These are phyloP conservation scores for Pemphigus obesinymphae DNA, from an alignment of 1,140 invertebrate genomes.

Conservation along the genomic window DNA sequence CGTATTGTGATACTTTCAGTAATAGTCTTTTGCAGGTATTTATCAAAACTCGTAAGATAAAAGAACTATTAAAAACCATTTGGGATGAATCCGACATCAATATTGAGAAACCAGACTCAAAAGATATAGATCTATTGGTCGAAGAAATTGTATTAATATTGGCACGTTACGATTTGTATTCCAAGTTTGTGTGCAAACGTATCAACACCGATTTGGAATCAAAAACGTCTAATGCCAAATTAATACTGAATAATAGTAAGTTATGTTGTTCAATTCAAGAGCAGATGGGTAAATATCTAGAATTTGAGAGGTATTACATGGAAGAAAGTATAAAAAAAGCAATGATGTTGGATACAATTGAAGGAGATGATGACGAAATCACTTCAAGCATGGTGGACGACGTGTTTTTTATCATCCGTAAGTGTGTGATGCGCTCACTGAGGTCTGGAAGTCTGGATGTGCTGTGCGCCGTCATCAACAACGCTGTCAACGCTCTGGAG, in stretches of 20 bases:
- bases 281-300: conserved; percentile 81
- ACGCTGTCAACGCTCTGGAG: conserved; percentile 82
- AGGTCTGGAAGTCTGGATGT: conserved; percentile 79
- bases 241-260: not conserved
- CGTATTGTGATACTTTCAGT: conserved; percentile 77
- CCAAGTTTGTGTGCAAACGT: conserved; percentile 60
- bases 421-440: conserved; percentile 70
- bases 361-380: conserved; percentile 57
- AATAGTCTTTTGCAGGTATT: conserved; percentile 72
- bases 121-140: conserved; percentile 81
- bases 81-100: not conserved
- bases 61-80: conserved; percentile 28
- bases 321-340: conserved; percentile 93
- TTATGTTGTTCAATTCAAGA: conserved; percentile 68
- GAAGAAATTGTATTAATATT: conserved; percentile 89
- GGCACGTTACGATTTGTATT: conserved; percentile 83
- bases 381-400: conserved; percentile 94
- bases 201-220: conserved; percentile 9
- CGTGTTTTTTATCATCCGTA: conserved; percentile 95
- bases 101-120: conserved; percentile 62
- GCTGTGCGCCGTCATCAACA: conserved; percentile 94
- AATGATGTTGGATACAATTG: conserved; percentile 71
- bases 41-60: conserved; percentile 44
- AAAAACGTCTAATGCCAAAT: not conserved
- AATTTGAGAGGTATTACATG: conserved; percentile 93